These are phyloP conservation scores for Phyllotreta cruciferae DNA, from an alignment of 2,888 invertebrate species.

Conservation along the genomic window DNA sequence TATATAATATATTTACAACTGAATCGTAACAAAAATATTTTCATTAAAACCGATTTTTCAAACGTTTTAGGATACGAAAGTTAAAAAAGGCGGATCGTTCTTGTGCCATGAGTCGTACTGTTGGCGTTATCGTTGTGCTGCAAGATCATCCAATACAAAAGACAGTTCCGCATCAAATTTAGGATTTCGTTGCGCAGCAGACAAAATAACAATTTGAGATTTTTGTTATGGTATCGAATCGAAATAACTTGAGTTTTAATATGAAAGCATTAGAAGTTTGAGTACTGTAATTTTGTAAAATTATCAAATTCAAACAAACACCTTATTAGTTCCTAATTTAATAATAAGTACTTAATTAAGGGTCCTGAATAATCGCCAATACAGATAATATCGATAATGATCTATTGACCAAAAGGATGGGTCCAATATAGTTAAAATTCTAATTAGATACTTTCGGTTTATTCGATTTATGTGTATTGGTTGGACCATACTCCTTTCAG, in stretches of 20 bases:
- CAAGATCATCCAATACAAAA: conserved; percentile 91
- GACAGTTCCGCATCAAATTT: conserved; percentile 94
- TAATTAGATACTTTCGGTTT: too few relatives aligned
- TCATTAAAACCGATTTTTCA: conserved; percentile 13
- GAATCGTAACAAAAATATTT: conserved; percentile 43
- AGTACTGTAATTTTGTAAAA: not conserved
- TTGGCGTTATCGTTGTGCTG: conserved; percentile 92
- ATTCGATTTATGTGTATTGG: too few relatives aligned
- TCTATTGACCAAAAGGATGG: too few relatives aligned
- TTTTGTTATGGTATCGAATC: conserved; percentile 2
- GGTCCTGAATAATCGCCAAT: not conserved
- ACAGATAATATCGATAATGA: too few relatives aligned
- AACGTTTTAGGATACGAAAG: conserved; percentile 71
- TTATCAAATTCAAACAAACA: too few relatives aligned
- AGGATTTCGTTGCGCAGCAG: conserved; percentile 88
- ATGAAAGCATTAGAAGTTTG: not conserved
- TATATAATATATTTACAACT: conserved; percentile 37
- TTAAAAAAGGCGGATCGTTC: conserved; percentile 96
- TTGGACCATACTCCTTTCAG: too few relatives aligned
- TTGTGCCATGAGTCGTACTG: conserved; percentile 91
- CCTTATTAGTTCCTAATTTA: too few relatives aligned
- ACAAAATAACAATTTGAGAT: conserved; percentile 35
- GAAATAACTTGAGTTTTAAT: not conserved
- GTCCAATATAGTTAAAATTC: too few relatives aligned
- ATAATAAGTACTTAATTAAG: too few relatives aligned